A percentile compares a stretch with the other conserved stretches of the same genome.
Conservation (phyloP, 2,888 invertebrate species). For the Sinodicranocentrus sp. region DNA sequence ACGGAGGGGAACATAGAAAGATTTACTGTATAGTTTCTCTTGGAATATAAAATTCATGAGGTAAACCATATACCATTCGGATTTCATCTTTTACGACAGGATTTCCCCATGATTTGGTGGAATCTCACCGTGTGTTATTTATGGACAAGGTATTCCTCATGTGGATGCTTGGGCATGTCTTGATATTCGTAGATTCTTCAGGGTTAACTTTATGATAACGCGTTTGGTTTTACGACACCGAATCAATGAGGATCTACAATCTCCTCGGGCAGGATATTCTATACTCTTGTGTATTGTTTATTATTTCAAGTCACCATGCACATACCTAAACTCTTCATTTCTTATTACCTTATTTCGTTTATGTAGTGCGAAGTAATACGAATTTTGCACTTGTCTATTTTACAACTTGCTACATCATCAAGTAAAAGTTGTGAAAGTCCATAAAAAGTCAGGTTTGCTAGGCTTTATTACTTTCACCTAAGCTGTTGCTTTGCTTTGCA, state of each 20-base stretch:
- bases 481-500: background rate
- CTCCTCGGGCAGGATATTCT: background rate
- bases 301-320: background rate
- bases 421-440: conserved; percentile 6
- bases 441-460: background rate
- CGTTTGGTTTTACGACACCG: conserved; percentile 21
- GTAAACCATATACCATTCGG: too few relatives aligned
- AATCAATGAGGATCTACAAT: conserved; percentile 16
- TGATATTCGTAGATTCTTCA: background rate
- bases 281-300: background rate
- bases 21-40: too few relatives aligned
- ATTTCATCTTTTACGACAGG: background rate
- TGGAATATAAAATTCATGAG: too few relatives aligned
- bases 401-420: background rate
- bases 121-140: conserved; percentile 19
- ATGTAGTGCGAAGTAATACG: background rate
- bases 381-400: background rate
- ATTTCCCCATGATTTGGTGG: conserved; percentile 15
- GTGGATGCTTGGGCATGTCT: too few relatives aligned
- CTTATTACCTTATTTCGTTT: background rate
- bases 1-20: too few relatives aligned
- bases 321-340: background rate
- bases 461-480: background rate
- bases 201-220: conserved; percentile 35
- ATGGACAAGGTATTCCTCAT: background rate